These are phyloP conservation scores for Oncorhynchus tshawytscha DNA, from an alignment of 2,113 vertebrate genomes.

Conservation along the genomic window DNA sequence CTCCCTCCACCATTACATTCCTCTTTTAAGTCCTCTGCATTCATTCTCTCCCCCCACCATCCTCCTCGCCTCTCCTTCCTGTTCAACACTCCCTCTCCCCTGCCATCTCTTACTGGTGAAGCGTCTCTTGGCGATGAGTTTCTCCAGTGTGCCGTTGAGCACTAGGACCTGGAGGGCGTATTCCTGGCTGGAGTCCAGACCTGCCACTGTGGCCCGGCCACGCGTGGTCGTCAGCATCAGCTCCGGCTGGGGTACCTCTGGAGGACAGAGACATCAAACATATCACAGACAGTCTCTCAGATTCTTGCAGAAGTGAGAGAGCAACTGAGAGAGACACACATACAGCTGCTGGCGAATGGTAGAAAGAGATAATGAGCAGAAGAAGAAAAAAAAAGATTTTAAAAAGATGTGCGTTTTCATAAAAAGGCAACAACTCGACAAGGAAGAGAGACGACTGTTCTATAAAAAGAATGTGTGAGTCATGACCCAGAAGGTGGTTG, in stretches of 20 bases:
- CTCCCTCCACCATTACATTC: background rate
- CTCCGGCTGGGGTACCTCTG: constrained; percentile 86
- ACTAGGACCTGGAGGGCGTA: constrained; percentile 83
- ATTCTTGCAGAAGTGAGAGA: background rate
- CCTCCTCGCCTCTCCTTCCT: background rate
- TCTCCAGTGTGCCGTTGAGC: constrained; percentile 81
- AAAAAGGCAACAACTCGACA: background rate
- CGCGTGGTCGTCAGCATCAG: constrained; percentile 92
- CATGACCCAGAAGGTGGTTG: too few relatives aligned
- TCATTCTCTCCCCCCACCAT: background rate
- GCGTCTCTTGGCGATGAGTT: constrained; percentile 83
- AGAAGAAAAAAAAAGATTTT: accelerated
- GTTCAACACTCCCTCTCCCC: background rate
- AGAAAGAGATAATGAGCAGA: background rate
- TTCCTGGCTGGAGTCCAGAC: constrained; percentile 84
- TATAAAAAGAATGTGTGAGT: too few relatives aligned
- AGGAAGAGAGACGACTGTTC: too few relatives aligned
- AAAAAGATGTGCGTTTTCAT: background rate
- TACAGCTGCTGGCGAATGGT: background rate
- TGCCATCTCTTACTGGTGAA: constrained; percentile 80
- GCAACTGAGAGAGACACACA: background rate
- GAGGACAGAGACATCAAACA: constrained; percentile 15
- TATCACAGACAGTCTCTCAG: too few relatives aligned
- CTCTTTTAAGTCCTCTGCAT: background rate
- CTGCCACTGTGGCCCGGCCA: constrained; percentile 85